Percentiles rank a stretch among this genome's conserved stretches.
phyloP scores from a whole-genome alignment of 2,888 invertebrate genomes.

The Diploptera punctata region DNA sequence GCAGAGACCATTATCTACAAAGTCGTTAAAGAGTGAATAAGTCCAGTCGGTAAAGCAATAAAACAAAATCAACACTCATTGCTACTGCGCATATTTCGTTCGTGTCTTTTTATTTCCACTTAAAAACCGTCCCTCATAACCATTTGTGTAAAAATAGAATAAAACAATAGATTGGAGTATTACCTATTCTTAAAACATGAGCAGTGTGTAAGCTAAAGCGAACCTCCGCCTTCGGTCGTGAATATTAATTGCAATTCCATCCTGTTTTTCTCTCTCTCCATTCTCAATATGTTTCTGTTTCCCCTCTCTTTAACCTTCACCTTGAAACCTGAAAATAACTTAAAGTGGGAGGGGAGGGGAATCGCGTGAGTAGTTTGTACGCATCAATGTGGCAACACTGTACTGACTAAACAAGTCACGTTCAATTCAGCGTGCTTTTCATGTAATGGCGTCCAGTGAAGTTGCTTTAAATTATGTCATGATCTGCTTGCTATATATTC shows the following conservation, averaged over 20 bases:
- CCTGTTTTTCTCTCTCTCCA: slow-evolving; percentile 24
- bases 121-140: too few species aligned
- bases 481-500: too few species aligned
- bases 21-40: too few species aligned
- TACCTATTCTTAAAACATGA: background rate
- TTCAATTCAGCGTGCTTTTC: background rate
- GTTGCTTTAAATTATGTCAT: too few species aligned
- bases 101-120: too few species aligned
- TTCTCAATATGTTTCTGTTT: slow-evolving; percentile 8
- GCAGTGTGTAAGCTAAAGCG: background rate
- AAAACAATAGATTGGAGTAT: background rate
- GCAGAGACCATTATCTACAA: background rate
- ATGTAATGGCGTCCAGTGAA: background rate
- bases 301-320: slow-evolving; percentile 43
- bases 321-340: slow-evolving; percentile 39
- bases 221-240: background rate
- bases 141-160: background rate
- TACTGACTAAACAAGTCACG: background rate
- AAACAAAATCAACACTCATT: background rate
- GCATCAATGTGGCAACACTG: slow-evolving; percentile 17
- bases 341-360: slow-evolving; percentile 17
- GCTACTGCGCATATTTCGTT: background rate
- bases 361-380: slow-evolving; percentile 7
- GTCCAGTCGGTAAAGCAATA: too few species aligned
- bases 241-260: slow-evolving; percentile 14